Base-by-base conservation (phyloP, 2,888 invertebrate species). In the Steinernema scapterisci region DNA sequence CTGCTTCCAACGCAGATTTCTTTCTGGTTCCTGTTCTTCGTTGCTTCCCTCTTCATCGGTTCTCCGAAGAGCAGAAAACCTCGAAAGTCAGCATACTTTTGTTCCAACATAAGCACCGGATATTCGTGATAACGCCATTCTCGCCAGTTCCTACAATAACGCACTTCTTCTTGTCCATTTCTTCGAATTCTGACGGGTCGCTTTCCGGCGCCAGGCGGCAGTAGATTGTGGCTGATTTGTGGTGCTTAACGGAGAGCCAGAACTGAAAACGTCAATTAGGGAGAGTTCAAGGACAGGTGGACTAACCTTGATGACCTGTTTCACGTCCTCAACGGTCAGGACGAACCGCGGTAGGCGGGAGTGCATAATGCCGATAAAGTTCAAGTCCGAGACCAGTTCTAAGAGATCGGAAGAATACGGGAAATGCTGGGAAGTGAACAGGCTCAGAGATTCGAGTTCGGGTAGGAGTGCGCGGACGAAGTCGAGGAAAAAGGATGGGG, bases 371-470 rank as follows among this genome's bases (percentile, higher is more conserved):
- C 38, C 38, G 16, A 63, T 16, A 5, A 27, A 63, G 1, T 63
- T 31, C 1, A 63, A 2, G 27, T 63, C 63, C 2, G 11, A 31
- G 31, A 63, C 63, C 38, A 63, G 27, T n/a, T 27, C 63, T 7
- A 63, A 31, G 16, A 63, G 13, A 2, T 13, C 31, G 16, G 31
- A 7, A 16, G 23, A 25, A 38, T 63, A 63, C 1, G 16, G 7
- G n/a, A 63, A 63, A n/a, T 63, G 63, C 31, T 63, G 23, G 2
- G 63, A 63, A 7, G 63, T 63, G 16, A 63, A 63, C 63, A 63
- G 19, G 19, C 38, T 63, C 27, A 63, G 6, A 31, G 63, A 25
- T 27, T 25, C 6, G 27, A 16, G 27, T 63, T 27, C 3, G 27
- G 63, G 16, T 2, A 25, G 27, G 31, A 31, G 16, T 31, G 16